Conservation (phyloP, 1,140 invertebrate species). For the Zaprionus ghesquierei region DNA sequence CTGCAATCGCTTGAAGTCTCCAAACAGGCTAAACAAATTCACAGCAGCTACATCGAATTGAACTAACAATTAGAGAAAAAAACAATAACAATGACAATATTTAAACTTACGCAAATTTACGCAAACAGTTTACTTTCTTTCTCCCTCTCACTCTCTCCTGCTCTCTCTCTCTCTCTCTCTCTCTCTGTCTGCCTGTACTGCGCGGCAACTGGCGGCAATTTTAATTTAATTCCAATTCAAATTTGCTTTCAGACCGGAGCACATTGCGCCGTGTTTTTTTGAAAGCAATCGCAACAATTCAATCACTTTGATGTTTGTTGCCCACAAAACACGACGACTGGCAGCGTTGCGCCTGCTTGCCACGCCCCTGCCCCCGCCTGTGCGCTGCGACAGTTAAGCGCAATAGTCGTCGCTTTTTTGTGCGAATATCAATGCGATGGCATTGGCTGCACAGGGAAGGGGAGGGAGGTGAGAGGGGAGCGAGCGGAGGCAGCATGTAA, state of each 20-base stretch:
- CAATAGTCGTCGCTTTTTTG: conserved; percentile 63
- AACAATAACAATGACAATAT: background rate
- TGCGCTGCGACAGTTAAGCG: conserved; percentile 63
- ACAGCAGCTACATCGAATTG: too few relatives aligned
- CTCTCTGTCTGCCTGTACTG: background rate
- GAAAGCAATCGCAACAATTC: conserved; percentile 79
- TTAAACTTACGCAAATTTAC: background rate
- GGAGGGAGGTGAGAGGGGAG: conserved; percentile 13
- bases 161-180: background rate
- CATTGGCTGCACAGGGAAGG: conserved; percentile 42
- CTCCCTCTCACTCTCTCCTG: background rate
- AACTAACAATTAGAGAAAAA: background rate
- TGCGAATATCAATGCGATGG: conserved; percentile 69
- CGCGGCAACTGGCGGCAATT: conserved; percentile 33
- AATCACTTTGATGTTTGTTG: conserved; percentile 77
- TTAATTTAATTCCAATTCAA: conserved; percentile 72
- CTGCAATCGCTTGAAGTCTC: background rate
- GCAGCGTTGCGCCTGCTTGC: conserved; percentile 2
- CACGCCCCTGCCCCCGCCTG: background rate
- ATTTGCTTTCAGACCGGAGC: conserved; percentile 30
- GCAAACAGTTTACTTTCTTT: background rate
- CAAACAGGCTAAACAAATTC: too few relatives aligned
- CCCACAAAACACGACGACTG: conserved; percentile 66
- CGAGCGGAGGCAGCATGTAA: conserved; percentile 63
- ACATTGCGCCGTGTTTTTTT: conserved; percentile 41